These are phyloP conservation scores for Hemicordylus capensis DNA, from an alignment of 2,113 vertebrate species.

Conservation along the genomic window DNA sequence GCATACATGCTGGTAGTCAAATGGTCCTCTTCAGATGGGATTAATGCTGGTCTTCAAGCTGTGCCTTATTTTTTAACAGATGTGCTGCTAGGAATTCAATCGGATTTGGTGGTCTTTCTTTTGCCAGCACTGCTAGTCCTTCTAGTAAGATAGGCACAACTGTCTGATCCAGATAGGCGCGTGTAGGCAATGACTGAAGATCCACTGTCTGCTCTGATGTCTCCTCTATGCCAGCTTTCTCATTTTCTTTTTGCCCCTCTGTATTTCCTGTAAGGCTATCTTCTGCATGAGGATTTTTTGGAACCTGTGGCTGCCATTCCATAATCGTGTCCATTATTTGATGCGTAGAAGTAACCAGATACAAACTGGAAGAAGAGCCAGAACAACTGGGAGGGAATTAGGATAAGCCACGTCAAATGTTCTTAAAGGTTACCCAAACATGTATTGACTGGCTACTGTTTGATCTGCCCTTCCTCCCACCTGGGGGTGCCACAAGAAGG, in stretches of 20 bases:
- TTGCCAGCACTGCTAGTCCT: constrained; percentile 96
- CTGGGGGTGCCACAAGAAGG: too few relatives aligned
- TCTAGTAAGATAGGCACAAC: constrained; percentile 97
- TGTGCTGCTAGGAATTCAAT: constrained; percentile 97
- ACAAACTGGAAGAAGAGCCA: not conserved
- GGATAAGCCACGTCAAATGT: not conserved
- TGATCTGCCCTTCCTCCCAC: too few relatives aligned
- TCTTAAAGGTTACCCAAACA: too few relatives aligned
- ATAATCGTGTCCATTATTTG: constrained; percentile 77
- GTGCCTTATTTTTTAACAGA: constrained; percentile 97
- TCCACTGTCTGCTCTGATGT: constrained; percentile 96
- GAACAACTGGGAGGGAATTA: not conserved
- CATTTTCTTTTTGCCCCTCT: constrained; percentile 96
- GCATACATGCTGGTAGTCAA: constrained; percentile 72
- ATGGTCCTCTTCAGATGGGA: constrained; percentile 61
- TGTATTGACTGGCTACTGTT: too few relatives aligned
- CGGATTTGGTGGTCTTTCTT: constrained; percentile 96
- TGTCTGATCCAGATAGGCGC: constrained; percentile 98
- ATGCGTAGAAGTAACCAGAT: constrained; percentile 21
- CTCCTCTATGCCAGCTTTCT: constrained; percentile 91
- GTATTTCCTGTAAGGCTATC: constrained; percentile 93
- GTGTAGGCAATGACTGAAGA: constrained; percentile 92
- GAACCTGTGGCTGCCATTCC: constrained; percentile 84
- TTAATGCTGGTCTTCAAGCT: constrained; percentile 95
- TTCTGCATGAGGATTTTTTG: constrained; percentile 93